phyloP scores from a whole-genome alignment of 2,888 invertebrate species.

The Alentia gelatinosa region DNA sequence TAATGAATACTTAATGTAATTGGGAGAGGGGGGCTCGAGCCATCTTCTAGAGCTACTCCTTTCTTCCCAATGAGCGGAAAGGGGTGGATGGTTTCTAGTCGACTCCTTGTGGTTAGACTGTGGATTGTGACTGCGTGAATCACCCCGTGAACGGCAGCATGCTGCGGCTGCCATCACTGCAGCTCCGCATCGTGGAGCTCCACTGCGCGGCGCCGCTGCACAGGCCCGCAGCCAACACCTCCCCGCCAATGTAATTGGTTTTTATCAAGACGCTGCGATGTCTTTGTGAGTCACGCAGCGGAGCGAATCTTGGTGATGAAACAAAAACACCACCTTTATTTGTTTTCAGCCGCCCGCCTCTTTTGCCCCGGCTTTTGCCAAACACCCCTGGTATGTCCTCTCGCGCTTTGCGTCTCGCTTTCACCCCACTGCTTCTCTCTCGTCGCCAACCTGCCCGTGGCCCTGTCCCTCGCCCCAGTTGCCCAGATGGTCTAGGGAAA shows the following conservation, averaged over 20 bases:
- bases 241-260: background rate
- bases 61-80: background rate
- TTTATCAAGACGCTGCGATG: background rate
- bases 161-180: background rate
- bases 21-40: background rate
- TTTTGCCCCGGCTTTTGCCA: background rate
- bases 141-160: background rate
- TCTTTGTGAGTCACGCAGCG: slow-evolving; percentile 32
- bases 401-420: background rate
- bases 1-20: slow-evolving; percentile 1
- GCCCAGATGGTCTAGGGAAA: background rate
- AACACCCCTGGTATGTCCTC: slow-evolving; percentile 16
- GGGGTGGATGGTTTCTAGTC: background rate
- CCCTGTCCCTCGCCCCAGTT: background rate
- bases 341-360: slow-evolving; percentile 6
- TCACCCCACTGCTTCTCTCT: background rate
- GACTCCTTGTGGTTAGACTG: background rate
- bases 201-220: background rate
- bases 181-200: background rate
- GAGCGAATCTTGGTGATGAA: slow-evolving; percentile 18
- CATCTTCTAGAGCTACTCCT: background rate
- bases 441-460: background rate
- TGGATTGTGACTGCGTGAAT: background rate
- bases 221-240: slow-evolving; percentile 2
- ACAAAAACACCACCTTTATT: slow-evolving; percentile 27